Conservation (phyloP, 2,113 vertebrate genomes). For the Carollia perspicillata region DNA sequence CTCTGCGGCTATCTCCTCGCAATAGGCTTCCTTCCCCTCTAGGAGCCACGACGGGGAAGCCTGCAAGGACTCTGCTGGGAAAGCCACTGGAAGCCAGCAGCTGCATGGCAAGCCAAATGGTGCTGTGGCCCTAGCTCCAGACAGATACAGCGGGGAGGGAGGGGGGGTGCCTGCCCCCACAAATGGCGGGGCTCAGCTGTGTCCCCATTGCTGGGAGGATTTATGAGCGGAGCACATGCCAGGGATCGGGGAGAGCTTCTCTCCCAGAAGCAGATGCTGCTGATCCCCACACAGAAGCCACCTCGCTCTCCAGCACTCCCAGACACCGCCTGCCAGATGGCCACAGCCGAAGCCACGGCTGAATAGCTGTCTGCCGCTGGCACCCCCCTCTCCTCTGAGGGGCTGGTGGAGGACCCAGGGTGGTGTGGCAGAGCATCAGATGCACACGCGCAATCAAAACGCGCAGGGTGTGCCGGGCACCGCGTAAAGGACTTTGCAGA, state of each 20-base stretch:
- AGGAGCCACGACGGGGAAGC: not conserved
- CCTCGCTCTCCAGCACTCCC: constrained; percentile 25
- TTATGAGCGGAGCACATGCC: constrained; percentile 69
- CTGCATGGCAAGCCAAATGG: constrained; percentile 17
- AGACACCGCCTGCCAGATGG: constrained; percentile 40
- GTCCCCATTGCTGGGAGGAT: constrained; percentile 70
- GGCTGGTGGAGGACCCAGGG: not conserved
- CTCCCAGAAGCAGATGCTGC: constrained; percentile 63
- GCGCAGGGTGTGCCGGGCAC: not conserved
- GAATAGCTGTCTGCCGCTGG: constrained; percentile 27
- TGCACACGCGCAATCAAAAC: not conserved
- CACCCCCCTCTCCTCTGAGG: not conserved
- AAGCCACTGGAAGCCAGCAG: constrained; percentile 39
- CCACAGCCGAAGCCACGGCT: constrained; percentile 59
- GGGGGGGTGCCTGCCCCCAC: constrained; percentile 13
- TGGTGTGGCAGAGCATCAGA: constrained; percentile 6
- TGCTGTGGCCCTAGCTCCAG: not conserved
- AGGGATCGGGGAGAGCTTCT: constrained; percentile 41
- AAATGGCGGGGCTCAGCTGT: constrained; percentile 66
- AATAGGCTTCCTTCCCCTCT: constrained; percentile 27
- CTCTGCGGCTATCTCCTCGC: constrained; percentile 9
- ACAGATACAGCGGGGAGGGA: not conserved
- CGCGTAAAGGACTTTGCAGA: not conserved
- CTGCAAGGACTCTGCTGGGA: constrained; percentile 54
- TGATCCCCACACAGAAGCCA: constrained; percentile 32